Evolutionary conservation across 2,888 invertebrate species (phyloP).

Genomic region (Chrysomela aeneicollis): DNA sequence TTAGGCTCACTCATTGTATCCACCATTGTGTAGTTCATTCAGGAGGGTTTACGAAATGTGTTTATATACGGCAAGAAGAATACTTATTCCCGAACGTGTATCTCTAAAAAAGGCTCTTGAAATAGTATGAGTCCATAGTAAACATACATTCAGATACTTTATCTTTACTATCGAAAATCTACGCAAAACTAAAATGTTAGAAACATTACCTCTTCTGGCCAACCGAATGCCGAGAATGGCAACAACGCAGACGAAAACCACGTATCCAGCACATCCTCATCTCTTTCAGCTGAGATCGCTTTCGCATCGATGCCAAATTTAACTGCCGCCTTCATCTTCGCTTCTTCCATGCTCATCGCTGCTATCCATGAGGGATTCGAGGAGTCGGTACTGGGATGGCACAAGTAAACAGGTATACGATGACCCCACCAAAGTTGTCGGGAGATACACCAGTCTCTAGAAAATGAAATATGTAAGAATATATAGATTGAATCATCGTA

Average conservation of each 20-base stretch:
- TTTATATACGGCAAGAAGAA: too few species aligned
- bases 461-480: slow-evolving; percentile 3
- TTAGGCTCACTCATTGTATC: too few species aligned
- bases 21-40: too few species aligned
- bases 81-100: too few species aligned
- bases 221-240: slow-evolving; percentile 96
- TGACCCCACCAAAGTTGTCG: slow-evolving; percentile 99
- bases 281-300: slow-evolving; percentile 71
- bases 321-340: slow-evolving; percentile 78
- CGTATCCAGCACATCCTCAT: slow-evolving; percentile 97
- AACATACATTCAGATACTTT: too few species aligned
- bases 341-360: slow-evolving; percentile 71
- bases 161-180: too few species aligned
- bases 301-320: slow-evolving; percentile 65
- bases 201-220: slow-evolving; percentile 81
- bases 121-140: too few species aligned
- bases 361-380: slow-evolving; percentile 55
- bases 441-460: slow-evolving; percentile 97
- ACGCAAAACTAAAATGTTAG: too few species aligned
- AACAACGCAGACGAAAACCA: slow-evolving; percentile 99
- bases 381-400: slow-evolving; percentile 40
- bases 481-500: not conserved
- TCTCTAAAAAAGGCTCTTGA: too few species aligned
- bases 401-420: slow-evolving; percentile 88
- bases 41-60: too few species aligned